A percentile compares a stretch with the other conserved stretches of the same genome.
Conservation (phyloP, 1,140 invertebrate species). For the Stegodyphus mimosarum region DNA sequence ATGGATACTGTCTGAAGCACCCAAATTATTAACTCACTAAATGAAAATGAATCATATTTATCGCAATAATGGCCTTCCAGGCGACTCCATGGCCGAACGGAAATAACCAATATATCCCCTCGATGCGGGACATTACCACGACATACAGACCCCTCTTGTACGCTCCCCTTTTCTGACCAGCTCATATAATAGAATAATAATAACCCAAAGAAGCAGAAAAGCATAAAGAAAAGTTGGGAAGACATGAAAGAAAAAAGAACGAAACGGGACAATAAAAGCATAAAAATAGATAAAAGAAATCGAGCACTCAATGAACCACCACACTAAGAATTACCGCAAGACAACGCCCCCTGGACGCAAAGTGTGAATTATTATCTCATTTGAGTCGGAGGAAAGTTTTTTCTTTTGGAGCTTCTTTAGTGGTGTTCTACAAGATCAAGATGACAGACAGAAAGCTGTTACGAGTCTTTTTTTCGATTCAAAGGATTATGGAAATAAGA, state of each 20-base stretch:
- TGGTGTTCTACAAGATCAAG: background rate
- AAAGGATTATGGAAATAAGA: too few relatives aligned
- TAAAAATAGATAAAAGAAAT: background rate
- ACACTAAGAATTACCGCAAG: background rate
- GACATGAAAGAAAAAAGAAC: background rate
- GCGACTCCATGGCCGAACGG: too few relatives aligned
- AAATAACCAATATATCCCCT: too few relatives aligned
- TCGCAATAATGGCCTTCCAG: too few relatives aligned
- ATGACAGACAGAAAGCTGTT: background rate
- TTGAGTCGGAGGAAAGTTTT: background rate
- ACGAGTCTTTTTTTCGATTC: background rate
- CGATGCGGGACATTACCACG: too few relatives aligned
- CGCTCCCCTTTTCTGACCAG: too few relatives aligned
- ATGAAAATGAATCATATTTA: too few relatives aligned
- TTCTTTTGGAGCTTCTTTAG: background rate
- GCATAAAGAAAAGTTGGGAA: conserved; percentile 5
- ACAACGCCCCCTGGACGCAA: conserved; percentile 38
- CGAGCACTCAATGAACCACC: too few relatives aligned
- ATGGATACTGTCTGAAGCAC: too few relatives aligned
- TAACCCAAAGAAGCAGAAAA: background rate
- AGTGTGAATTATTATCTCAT: conserved; percentile 51
- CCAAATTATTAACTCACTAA: too few relatives aligned
- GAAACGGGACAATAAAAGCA: background rate
- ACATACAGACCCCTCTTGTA: too few relatives aligned
- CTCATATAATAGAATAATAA: background rate